Base-by-base conservation (phyloP, 2,113 vertebrate genomes). In the Struthio camelus region DNA sequence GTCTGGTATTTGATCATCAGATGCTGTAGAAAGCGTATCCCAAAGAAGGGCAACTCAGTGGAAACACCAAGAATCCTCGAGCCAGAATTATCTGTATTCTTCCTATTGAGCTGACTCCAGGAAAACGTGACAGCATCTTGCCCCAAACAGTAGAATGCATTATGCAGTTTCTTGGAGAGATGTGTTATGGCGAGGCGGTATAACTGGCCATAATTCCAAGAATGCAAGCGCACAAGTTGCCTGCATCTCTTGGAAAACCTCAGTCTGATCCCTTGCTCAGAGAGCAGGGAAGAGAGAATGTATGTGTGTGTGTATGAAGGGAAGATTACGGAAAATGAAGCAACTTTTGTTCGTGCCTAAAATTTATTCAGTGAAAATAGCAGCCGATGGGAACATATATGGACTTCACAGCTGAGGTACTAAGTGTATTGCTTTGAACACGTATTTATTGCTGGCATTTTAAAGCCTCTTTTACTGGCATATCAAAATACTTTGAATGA, bases 391-490 rank as follows among this genome's bases (percentile, higher is more conserved):
- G 67, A 80, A 70, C 50, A 44, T 66, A 70, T 10, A 70, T 10
- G 51, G 73, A 65, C 67, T 87, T 73, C 14, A 27, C 14, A 80
- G 79, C 50, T 0, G 20, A 83, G 66, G 36, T 61, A 58, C 36
- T 79, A 75, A 90, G 58, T 53, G 51, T 61, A 17, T 44, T 70
- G 85, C 89, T 82, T 91, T 65, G 42, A 70, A 79, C 59, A 54
- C 25, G 42, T 75, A 32, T 86, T 73, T 86, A 75, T 61, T 70
- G 54, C 50, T 54, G 56, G 54, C 24, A 38, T 83, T 94, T 83
- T 54, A 66, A 80, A 75, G 38, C 61, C 64, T 75, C 62, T 92
- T 66, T 75, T 69, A 46, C 38, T 77, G 80, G 75, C 69, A 38
- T 38, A 69, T 67, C 80, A 48, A 93, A 96, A 67, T 53, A 42